Evolutionary conservation across 1,140 invertebrate species (phyloP).

Genomic region (Trypoxylus dichotomus): DNA sequence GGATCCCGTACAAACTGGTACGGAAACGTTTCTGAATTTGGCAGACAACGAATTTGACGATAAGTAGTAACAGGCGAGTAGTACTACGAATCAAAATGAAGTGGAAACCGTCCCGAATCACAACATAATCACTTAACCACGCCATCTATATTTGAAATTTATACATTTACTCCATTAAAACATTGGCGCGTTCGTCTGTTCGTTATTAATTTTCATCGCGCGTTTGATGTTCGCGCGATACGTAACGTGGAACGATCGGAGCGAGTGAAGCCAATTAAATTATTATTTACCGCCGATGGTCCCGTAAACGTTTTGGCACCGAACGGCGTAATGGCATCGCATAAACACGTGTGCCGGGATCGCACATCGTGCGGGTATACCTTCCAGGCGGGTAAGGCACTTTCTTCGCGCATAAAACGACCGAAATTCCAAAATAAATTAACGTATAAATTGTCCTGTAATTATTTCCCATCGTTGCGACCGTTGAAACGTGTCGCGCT

Average conservation of each 20-base stretch:
- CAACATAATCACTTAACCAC: conserved; percentile 14
- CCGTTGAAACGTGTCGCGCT: neutral
- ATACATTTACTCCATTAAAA: conserved; percentile 19
- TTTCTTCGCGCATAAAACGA: neutral
- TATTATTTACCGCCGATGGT: conserved; percentile 19
- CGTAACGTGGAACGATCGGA: conserved; percentile 5
- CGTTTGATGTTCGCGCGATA: conserved; percentile 16
- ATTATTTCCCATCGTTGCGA: conserved; percentile 1
- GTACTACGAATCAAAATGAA: neutral
- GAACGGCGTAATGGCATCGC: neutral
- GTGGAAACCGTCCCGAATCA: neutral
- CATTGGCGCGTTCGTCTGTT: conserved; percentile 7
- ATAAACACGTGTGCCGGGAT: neutral
- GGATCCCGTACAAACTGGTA: neutral
- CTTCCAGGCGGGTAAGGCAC: neutral
- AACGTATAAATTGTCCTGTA: conserved; percentile 17
- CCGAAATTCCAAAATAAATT: conserved; percentile 20
- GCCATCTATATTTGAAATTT: conserved; percentile 21
- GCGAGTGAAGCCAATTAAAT: conserved; percentile 23
- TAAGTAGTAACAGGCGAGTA: neutral
- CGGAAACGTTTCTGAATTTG: neutral
- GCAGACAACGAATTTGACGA: neutral
- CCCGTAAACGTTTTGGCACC: conserved; percentile 21
- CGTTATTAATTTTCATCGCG: conserved; percentile 24
- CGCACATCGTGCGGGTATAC: neutral